Evolutionary conservation across 2,113 vertebrate genomes (phyloP).

Genomic region (Chionodraco myersi): DNA sequence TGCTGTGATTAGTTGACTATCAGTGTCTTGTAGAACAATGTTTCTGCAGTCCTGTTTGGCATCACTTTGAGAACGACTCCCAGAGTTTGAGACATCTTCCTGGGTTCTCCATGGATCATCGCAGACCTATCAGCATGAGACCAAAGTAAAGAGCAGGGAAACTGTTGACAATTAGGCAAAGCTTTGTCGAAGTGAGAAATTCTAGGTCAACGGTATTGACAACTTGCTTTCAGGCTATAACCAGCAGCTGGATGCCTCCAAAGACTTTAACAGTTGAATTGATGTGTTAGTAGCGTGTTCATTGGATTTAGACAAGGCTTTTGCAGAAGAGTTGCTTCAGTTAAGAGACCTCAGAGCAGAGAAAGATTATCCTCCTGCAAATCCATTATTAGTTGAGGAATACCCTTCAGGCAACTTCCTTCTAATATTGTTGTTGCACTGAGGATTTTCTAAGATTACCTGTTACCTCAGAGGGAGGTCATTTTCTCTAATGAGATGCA

Average conservation of each 20-base stretch:
- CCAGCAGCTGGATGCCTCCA: slow-evolving; percentile 21
- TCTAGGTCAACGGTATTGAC: slow-evolving; percentile 9
- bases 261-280: slow-evolving; percentile 17
- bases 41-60: neutral
- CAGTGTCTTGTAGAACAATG: neutral
- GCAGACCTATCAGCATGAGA: slow-evolving; percentile 11
- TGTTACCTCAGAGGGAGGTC: slow-evolving; percentile 10
- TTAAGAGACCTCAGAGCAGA: neutral
- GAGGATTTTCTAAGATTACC: slow-evolving; percentile 16
- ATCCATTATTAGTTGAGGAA: slow-evolving; percentile 26
- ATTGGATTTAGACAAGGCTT: slow-evolving; percentile 24
- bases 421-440: slow-evolving; percentile 7
- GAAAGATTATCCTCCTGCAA: slow-evolving; percentile 29
- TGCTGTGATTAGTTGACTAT: slow-evolving; percentile 23
- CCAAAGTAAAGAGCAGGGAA: neutral
- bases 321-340: neutral
- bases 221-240: slow-evolving; percentile 16
- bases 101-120: neutral
- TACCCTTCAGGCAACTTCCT: slow-evolving; percentile 3
- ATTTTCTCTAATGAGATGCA: slow-evolving; percentile 34
- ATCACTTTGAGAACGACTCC: neutral
- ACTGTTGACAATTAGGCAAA: neutral
- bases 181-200: slow-evolving; percentile 3
- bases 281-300: neutral
- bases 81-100: slow-evolving; percentile 8